Percentiles rank a stretch among this genome's conserved stretches.
Conservation (phyloP, 2,797 vertebrate genomes). For the Psittacula echo region DNA sequence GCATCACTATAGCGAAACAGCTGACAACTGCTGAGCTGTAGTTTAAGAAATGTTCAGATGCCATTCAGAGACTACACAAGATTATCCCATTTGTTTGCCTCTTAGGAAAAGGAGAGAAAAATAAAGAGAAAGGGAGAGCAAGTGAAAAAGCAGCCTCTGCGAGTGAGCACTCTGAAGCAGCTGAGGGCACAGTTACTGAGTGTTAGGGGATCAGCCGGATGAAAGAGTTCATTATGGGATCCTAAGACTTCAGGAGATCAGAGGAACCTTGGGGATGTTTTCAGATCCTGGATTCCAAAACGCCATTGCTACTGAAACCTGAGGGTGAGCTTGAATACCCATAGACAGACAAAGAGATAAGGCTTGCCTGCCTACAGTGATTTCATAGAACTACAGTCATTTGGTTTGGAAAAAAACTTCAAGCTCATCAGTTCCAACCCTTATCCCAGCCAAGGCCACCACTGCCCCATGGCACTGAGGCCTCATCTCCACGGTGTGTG, state of each 20-base stretch:
- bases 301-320: constrained; percentile 3
- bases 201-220: background rate
- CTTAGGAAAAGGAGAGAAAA: background rate
- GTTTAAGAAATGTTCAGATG: background rate
- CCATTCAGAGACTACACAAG: background rate
- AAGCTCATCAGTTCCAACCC: background rate
- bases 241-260: background rate
- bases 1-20: background rate
- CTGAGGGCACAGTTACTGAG: background rate
- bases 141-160: background rate
- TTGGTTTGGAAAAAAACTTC: background rate
- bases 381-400: background rate
- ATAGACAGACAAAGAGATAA: background rate
- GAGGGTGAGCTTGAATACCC: background rate
- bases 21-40: background rate
- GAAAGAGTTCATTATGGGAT: background rate
- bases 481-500: background rate
- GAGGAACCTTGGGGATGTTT: background rate
- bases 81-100: background rate
- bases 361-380: background rate
- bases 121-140: background rate
- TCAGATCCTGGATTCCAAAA: constrained; percentile 1
- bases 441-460: background rate
- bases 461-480: rapidly evolving
- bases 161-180: background rate